Evolutionary conservation across 1,140 invertebrate genomes (phyloP), one percentile per base, ranked within the genome.

Genomic region (Adelges cooleyi): DNA sequence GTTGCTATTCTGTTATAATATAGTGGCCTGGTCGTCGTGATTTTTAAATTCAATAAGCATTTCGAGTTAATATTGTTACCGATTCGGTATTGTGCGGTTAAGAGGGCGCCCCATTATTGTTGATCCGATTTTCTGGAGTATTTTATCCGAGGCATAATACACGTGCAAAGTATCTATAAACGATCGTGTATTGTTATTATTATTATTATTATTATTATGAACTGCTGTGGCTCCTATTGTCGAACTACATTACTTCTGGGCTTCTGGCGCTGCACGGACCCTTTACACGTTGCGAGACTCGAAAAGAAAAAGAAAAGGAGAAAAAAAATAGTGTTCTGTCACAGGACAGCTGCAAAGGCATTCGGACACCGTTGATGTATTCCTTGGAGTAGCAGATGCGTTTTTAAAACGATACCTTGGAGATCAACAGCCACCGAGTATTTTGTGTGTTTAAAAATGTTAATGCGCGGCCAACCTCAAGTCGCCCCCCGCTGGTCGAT

Each of bases 51-150:
- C 29, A 33, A 33, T 33, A 33, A 33, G 11, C 5, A 33, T 33
- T 33, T 33, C 29, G 52, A 54, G 53, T 56, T 56, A 56, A 56
- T 56, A 56, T 56, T 44, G 53, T 56, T 56, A 44, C 53, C 20
- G 53, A 36, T 56, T 42, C 53, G 53, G 13, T 42, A 20, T 56
- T 56, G 53, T 56, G n/a, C n/a, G 53, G 53, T 56, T 56, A 42
- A 22, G 53, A 36, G 40, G 38, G 22, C 38, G 15, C 33, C 5
- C 53, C 38, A 56, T 42, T 44, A 23, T 42, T 42, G 53, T 56
- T 56, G 40, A 56, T 56, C 53, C 53, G 53, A 44, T 56, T 56
- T 56, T 56, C 53, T 56, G 38, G 36, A 56, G 53, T 56, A 56
- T 56, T 56, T 56, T 44, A 44, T 56, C 18, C 29, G 29, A 6